A percentile compares a stretch with the other conserved stretches of the same genome.
Evolutionary conservation across 2,797 vertebrate species (phyloP).

Genomic region (Catostomus latipinnis): DNA sequence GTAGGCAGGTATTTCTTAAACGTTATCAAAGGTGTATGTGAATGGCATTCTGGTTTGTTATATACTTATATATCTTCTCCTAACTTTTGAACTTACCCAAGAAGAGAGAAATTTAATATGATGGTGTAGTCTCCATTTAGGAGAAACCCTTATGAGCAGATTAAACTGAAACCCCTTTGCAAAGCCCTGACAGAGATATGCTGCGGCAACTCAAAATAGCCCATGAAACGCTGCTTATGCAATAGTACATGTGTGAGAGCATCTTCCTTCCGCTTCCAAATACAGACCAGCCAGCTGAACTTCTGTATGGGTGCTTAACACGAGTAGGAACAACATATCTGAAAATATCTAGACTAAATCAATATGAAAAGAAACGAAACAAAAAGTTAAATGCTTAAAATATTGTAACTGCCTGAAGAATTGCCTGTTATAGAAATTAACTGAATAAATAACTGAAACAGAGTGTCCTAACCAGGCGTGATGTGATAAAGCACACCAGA

Average conservation of each 20-base stretch:
- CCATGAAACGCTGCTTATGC: conserved; percentile 23
- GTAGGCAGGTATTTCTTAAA: neutral
- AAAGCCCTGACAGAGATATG: conserved; percentile 3
- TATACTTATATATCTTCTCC: neutral
- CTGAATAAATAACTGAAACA: too few relatives aligned
- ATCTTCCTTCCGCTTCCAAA: conserved; percentile 17
- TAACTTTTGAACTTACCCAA: conserved; percentile 1
- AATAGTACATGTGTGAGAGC: conserved; percentile 28
- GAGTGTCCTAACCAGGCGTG: too few relatives aligned
- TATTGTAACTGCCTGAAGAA: too few relatives aligned
- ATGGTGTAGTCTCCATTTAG: conserved; percentile 4
- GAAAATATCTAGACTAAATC: neutral
- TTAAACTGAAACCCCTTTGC: conserved; percentile 10
- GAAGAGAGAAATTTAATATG: neutral
- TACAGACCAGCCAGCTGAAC: conserved; percentile 13
- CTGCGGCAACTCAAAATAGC: conserved; percentile 28
- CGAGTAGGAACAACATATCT: conserved; percentile 13
- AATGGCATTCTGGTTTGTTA: neutral
- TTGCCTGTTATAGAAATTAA: too few relatives aligned
- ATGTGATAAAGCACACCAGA: too few relatives aligned
- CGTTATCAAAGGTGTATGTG: neutral
- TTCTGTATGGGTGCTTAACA: conserved; percentile 8
- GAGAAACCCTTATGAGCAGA: conserved; percentile 16
- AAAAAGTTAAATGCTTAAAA: neutral
- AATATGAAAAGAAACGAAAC: neutral